Percentiles rank a stretch among this genome's conserved stretches.
phyloP scores from a whole-genome alignment of 2,113 vertebrate genomes.

The Apteryx owenii region DNA sequence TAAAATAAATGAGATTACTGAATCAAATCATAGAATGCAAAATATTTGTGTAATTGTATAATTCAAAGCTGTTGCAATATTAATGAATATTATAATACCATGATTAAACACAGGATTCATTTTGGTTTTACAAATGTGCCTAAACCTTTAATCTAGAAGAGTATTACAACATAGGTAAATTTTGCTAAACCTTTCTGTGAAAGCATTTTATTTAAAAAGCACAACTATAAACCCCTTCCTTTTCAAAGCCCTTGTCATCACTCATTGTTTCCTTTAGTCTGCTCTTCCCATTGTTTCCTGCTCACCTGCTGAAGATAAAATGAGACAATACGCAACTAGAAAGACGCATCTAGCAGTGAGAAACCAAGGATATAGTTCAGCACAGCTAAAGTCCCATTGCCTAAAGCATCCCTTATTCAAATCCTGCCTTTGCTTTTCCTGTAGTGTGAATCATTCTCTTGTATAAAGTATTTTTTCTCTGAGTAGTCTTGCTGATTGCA shows the following conservation, averaged over 20 bases:
- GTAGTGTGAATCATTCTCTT: not conserved
- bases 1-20: slow-evolving; percentile 51
- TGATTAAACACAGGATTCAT: slow-evolving; percentile 54
- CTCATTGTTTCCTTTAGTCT: slow-evolving; percentile 7
- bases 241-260: slow-evolving; percentile 7
- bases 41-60: slow-evolving; percentile 71
- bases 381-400: not conserved
- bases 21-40: slow-evolving; percentile 36
- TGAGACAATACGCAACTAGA: not conserved
- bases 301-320: not conserved
- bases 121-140: slow-evolving; percentile 45
- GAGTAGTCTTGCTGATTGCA: not conserved
- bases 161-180: not conserved
- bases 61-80: slow-evolving; percentile 55
- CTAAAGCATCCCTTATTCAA: slow-evolving; percentile 8
- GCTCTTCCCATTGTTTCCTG: not conserved
- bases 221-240: not conserved
- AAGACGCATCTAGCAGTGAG: not conserved
- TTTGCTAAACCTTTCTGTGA: slow-evolving; percentile 31
- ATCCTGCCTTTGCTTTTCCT: not conserved
- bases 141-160: slow-evolving; percentile 54
- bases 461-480: not conserved
- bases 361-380: not conserved
- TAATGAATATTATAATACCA: slow-evolving; percentile 58
- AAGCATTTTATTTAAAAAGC: slow-evolving; percentile 33